Percentiles rank a stretch among this genome's conserved stretches.
Evolutionary conservation across 2,888 invertebrate species (phyloP).

Genomic region (Drosophila buzzatii): DNA sequence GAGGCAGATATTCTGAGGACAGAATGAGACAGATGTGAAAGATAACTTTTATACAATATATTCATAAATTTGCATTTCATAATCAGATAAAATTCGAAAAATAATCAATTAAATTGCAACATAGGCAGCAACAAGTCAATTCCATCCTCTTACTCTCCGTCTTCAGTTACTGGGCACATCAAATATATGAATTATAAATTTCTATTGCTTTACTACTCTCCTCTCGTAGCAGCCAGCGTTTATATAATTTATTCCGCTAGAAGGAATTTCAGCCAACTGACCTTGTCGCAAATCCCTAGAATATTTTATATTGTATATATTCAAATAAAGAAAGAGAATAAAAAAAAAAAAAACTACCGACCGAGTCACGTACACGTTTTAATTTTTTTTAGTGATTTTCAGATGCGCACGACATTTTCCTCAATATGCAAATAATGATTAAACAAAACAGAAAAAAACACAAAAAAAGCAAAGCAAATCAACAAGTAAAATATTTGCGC

Average conservation of each 20-base stretch:
- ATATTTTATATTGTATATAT: slow-evolving; percentile 16
- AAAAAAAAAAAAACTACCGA: slow-evolving; percentile 14
- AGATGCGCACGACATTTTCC: slow-evolving; percentile 50
- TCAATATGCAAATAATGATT: slow-evolving; percentile 69
- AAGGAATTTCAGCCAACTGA: slow-evolving; percentile 35
- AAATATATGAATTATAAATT: neutral
- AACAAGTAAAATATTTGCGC: slow-evolving; percentile 58
- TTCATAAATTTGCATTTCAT: too few relatives aligned
- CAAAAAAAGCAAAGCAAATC: slow-evolving; percentile 17
- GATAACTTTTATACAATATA: too few relatives aligned
- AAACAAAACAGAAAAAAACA: slow-evolving; percentile 23
- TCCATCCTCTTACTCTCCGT: neutral
- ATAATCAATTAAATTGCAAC: too few relatives aligned
- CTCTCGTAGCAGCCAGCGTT: neutral
- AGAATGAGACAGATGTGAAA: too few relatives aligned
- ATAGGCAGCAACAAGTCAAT: too few relatives aligned
- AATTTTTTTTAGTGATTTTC: slow-evolving; percentile 35
- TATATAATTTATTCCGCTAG: slow-evolving; percentile 20
- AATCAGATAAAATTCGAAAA: too few relatives aligned
- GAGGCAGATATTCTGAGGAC: too few relatives aligned
- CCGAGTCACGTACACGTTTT: slow-evolving; percentile 45
- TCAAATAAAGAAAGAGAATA: neutral
- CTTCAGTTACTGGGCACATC: neutral
- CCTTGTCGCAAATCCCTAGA: slow-evolving; percentile 55
- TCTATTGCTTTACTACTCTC: neutral